Evolutionary conservation across 2,888 invertebrate genomes (phyloP).

Genomic region (Taphrorychus bicolor): DNA sequence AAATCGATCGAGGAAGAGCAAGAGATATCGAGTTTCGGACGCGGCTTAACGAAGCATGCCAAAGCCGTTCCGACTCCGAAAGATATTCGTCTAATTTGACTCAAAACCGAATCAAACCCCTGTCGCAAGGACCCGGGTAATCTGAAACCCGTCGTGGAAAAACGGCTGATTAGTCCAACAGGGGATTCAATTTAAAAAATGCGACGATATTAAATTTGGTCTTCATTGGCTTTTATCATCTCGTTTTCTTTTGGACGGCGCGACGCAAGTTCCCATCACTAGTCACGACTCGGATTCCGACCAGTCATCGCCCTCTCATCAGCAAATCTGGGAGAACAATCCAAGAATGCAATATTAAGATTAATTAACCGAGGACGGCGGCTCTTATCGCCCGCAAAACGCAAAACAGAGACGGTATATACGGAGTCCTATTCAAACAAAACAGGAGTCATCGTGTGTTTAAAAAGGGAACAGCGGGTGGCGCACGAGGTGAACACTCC

Average conservation of each 20-base stretch:
- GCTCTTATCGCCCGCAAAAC: constrained; percentile 52
- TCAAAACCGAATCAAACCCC: constrained; percentile 44
- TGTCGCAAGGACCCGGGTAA: constrained; percentile 23
- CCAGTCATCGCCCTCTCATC: constrained; percentile 29
- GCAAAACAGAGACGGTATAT: constrained; percentile 43
- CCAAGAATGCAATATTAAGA: constrained; percentile 60
- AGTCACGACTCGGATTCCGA: constrained; percentile 2
- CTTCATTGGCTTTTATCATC: constrained; percentile 14
- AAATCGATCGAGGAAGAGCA: constrained; percentile 22
- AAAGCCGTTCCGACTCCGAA: constrained; percentile 41
- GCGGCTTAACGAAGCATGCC: constrained; percentile 40
- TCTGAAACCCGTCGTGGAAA: constrained; percentile 31
- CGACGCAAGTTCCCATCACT: background rate
- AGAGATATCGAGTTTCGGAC: constrained; percentile 31
- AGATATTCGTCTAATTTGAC: constrained; percentile 46
- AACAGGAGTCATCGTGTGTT: constrained; percentile 56
- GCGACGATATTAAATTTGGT: constrained; percentile 33
- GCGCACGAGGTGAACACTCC: constrained; percentile 12
- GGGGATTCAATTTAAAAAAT: constrained; percentile 31
- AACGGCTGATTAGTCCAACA: constrained; percentile 38
- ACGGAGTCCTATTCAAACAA: constrained; percentile 58
- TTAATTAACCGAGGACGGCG: constrained; percentile 53
- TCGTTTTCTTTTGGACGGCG: background rate
- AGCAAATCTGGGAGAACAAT: constrained; percentile 47
- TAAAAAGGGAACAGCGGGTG: constrained; percentile 31